phyloP scores from a whole-genome alignment of 37 sponge, comb jelly and placozoan species.

The Aplysina aerophoba region DNA sequence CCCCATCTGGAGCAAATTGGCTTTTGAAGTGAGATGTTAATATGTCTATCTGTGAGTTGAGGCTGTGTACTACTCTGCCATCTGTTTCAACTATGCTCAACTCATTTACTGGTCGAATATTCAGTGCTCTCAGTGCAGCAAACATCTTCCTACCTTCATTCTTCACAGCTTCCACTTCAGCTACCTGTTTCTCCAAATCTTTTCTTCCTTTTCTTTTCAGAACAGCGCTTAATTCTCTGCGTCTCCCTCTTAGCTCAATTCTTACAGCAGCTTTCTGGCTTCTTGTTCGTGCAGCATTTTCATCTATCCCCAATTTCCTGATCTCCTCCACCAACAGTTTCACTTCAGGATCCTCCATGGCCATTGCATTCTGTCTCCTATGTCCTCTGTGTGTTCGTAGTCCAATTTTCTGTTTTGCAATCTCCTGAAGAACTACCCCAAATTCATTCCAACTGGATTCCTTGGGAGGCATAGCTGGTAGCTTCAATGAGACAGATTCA shows the following conservation, averaged over 20 bases:
- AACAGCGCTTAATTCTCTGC: neutral
- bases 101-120: neutral
- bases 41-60: neutral
- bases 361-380: no score
- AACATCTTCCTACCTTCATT: neutral
- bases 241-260: neutral
- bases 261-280: slow-evolving; percentile 7
- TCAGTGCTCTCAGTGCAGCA: neutral
- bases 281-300: neutral
- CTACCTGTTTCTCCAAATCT: neutral
- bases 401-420: neutral
- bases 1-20: neutral
- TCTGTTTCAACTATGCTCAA: neutral
- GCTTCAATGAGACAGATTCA: neutral
- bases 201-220: neutral
- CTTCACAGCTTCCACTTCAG: neutral
- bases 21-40: neutral
- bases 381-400: neutral
- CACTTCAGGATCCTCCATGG: no score
- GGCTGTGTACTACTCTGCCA: neutral
- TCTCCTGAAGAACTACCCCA: neutral
- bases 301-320: no score
- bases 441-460: neutral
- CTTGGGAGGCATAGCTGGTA: neutral
- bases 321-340: no score